Evolutionary conservation across 2,113 vertebrate genomes (phyloP).

Genomic region (Lynx canadensis): DNA sequence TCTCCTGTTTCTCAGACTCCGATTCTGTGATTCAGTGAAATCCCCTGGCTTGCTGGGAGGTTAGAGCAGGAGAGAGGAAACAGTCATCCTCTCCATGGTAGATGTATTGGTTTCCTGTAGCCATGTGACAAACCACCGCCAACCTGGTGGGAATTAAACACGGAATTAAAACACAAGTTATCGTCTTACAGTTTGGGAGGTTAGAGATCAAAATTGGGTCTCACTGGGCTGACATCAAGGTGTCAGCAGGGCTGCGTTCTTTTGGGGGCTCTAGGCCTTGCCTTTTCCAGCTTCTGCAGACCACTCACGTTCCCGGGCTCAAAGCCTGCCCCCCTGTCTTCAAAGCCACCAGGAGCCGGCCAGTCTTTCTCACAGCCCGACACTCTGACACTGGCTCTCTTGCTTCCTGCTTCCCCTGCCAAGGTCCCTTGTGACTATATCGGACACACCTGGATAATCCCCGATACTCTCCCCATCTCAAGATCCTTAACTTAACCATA

Average conservation of each 20-base stretch:
- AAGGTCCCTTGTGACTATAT: background rate
- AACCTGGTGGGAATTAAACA: background rate
- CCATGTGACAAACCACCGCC: background rate
- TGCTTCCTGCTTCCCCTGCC: background rate
- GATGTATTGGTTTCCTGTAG: background rate
- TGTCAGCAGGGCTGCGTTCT: background rate
- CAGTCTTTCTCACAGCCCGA: background rate
- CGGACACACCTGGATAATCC: background rate
- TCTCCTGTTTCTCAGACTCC: background rate
- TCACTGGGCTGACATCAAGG: background rate
- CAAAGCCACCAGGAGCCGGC: background rate
- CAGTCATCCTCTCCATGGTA: background rate
- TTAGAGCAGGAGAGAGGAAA: background rate
- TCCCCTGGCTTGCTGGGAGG: no score
- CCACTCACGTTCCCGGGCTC: background rate
- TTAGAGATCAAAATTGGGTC: background rate
- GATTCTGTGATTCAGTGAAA: background rate
- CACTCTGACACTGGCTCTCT: background rate
- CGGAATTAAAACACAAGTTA: background rate
- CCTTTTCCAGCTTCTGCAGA: background rate
- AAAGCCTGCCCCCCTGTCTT: rapidly evolving
- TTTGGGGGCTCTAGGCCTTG: no score
- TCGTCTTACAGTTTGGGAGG: background rate
- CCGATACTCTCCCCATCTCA: background rate
- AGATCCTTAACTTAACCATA: background rate